A percentile compares a stretch with the other conserved stretches of the same genome.
Evolutionary conservation across 2,888 invertebrate genomes (phyloP).

Genomic region (Eristalis intricaria): DNA sequence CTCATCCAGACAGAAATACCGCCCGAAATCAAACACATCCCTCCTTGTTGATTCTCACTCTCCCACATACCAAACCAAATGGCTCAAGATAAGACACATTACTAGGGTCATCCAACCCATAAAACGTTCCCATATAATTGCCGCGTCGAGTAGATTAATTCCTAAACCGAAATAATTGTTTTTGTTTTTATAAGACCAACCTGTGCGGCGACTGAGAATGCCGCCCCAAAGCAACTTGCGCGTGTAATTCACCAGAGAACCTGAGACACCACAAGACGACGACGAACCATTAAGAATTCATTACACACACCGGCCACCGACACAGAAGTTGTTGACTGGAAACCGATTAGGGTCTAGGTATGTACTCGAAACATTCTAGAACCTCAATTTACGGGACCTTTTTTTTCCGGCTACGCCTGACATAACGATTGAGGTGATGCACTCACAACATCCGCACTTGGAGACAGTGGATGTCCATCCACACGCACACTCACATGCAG

Average conservation of each 20-base stretch:
- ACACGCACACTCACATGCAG: background rate
- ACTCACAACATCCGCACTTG: conserved; percentile 11
- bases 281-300: conserved; percentile 42
- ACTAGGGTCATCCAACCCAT: background rate
- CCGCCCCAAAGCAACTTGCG: background rate
- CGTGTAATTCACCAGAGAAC: background rate
- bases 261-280: background rate
- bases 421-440: conserved; percentile 10
- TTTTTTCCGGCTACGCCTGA: conserved; percentile 36
- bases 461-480: background rate
- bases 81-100: background rate
- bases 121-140: background rate
- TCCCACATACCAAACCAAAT: background rate
- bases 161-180: background rate
- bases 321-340: conserved; percentile 14
- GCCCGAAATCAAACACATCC: background rate
- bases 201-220: background rate
- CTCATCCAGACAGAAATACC: background rate
- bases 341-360: background rate
- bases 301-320: conserved; percentile 39
- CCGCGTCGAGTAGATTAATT: background rate
- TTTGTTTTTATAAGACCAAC: background rate
- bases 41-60: background rate
- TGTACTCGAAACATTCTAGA: conserved; percentile 20
- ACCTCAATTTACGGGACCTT: conserved; percentile 32